phyloP scores from a whole-genome alignment of 2,888 invertebrate genomes.

The Apamea monoglypha region DNA sequence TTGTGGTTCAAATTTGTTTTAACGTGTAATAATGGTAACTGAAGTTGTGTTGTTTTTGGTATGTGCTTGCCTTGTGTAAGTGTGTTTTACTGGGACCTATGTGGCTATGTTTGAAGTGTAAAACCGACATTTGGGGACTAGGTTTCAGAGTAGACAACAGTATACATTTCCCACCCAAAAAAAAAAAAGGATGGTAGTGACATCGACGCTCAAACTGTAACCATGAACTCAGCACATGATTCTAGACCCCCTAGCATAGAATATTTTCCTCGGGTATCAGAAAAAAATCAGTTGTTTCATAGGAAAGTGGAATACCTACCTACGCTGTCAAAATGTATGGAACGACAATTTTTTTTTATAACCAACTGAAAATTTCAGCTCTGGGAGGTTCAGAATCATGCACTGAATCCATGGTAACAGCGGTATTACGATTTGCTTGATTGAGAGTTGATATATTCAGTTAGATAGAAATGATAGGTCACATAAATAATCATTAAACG shows the following conservation, averaged over 20 bases:
- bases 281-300: background rate
- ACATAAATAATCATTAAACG: background rate
- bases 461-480: background rate
- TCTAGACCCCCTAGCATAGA: too few relatives aligned
- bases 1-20: constrained; percentile 47
- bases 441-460: background rate
- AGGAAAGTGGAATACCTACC: background rate
- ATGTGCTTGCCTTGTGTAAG: constrained; percentile 7
- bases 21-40: constrained; percentile 59
- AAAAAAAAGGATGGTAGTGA: too few relatives aligned
- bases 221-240: background rate
- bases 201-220: too few relatives aligned
- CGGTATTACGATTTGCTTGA: background rate
- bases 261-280: background rate
- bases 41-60: constrained; percentile 29
- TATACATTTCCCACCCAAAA: too few relatives aligned
- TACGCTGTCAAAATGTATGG: too few relatives aligned
- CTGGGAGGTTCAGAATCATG: too few relatives aligned
- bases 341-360: too few relatives aligned
- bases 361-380: too few relatives aligned
- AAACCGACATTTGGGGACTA: background rate
- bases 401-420: background rate
- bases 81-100: constrained; percentile 1
- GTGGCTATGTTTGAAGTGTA: background rate
- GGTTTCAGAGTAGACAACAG: too few relatives aligned